A percentile compares a stretch with the other conserved stretches of the same genome.
phyloP scores from a whole-genome alignment of 92 coral and sea anemone genomes.

The Hydrozoanthus gracilis region DNA sequence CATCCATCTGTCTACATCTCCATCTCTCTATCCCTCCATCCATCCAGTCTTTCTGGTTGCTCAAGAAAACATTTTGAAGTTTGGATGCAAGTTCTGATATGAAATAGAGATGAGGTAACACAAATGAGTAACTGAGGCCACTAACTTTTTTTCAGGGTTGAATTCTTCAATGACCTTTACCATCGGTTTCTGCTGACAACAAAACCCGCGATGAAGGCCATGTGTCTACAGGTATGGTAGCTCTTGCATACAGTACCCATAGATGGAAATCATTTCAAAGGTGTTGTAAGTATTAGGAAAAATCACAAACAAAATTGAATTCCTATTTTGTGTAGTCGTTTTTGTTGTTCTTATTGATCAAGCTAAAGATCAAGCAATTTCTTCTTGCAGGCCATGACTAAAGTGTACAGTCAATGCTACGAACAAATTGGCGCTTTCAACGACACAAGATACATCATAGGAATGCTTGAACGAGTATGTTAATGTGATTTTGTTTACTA shows the following conservation, averaged over 20 bases:
- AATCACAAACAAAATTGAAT: too few species aligned
- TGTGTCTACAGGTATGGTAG: slow-evolving; percentile 89
- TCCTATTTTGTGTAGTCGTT: too few species aligned
- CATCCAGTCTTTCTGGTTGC: too few species aligned
- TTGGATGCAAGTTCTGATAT: neutral
- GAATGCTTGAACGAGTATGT: slow-evolving; percentile 96
- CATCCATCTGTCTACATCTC: too few species aligned
- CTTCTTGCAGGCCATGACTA: slow-evolving; percentile 91
- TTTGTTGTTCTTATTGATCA: too few species aligned
- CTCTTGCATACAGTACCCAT: neutral
- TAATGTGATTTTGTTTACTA: neutral
- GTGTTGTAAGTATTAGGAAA: too few species aligned
- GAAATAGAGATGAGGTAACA: neutral
- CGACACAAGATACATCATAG: slow-evolving; percentile 96
- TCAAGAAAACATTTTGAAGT: slow-evolving; percentile 75
- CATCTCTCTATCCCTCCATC: too few species aligned
- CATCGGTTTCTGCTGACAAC: slow-evolving; percentile 95
- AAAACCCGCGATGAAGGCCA: slow-evolving; percentile 93
- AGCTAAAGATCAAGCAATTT: neutral
- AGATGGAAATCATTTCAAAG: too few species aligned
- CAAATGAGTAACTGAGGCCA: neutral
- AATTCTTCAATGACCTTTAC: slow-evolving; percentile 97
- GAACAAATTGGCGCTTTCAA: slow-evolving; percentile 97
- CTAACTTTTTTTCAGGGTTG: slow-evolving; percentile 63
- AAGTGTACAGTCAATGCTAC: slow-evolving; percentile 93